Evolutionary conservation across 2,797 vertebrate genomes (phyloP), one percentile per base, ranked within the genome.

Genomic region (Fistularia commersonii): DNA sequence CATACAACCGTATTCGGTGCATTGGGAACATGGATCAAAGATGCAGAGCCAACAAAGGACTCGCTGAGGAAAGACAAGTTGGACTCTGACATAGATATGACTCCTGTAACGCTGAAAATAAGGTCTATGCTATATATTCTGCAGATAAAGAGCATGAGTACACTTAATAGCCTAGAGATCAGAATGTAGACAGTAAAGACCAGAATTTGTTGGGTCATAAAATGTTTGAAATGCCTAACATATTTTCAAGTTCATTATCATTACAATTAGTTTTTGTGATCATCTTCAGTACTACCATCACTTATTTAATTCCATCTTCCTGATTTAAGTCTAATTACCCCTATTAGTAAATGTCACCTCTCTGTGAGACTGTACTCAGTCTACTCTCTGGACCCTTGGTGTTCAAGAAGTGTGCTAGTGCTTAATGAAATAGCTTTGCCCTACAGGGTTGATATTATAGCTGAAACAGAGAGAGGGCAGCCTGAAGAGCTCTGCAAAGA

Each of bases 281-380:
- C 61, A 61, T 51, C 42, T 33, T 38, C 54, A 54, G 13, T 54
- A 13, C 43, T 33, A 45, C 44, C 45, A 48, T 37, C 62, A 66
- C 42, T 65, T 63, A 51, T 53, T 42, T 8, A 61, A 69, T 56
- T 64, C 49, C 53, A 60, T 67, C 59, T 51, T 39, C 39, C 34
- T 55, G 77, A 72, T 62, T 67, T 52, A 51, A 35, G 15, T 38
- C 52, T 77, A 66, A 83, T 74, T 84, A 61, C 51, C 66, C 49
- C 56, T 69, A 69, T 79, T 81, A 79, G 73, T 75, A 82, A 85
- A 80, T 82, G 80, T 81, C 82, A 80, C 74, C 56, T 65, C 67
- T 55, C 11, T 51, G 51, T 59, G 63, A 56, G 11, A 13, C 64
- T 41, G 47, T 52, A 52, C 51, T 62, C 55, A 0, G 31, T 61